Percentiles rank a stretch among this genome's conserved stretches.
These are phyloP conservation scores for Eira barbara DNA, from an alignment of 2,113 vertebrate species.

Conservation along the genomic window DNA sequence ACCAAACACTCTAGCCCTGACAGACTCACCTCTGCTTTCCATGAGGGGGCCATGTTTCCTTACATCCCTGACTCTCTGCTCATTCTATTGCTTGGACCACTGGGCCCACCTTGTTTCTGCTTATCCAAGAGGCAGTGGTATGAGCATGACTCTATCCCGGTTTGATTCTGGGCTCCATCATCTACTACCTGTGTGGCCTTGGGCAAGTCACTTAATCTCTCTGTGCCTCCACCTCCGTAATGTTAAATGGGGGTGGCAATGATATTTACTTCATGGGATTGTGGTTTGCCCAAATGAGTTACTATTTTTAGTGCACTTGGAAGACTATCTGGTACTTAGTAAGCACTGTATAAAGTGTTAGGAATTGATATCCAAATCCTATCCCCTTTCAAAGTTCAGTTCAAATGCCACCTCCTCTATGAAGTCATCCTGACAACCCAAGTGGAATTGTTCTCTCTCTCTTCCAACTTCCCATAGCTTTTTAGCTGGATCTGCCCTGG, in stretches of 20 bases:
- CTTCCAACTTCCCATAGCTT: not conserved
- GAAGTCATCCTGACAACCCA: not conserved
- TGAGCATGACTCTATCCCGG: not conserved
- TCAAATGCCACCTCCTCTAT: not conserved
- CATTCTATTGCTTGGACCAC: not conserved
- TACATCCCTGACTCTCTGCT: not conserved
- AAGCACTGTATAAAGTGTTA: not conserved
- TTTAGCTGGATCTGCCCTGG: not conserved
- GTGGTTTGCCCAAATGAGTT: not conserved
- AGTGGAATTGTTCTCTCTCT: not conserved
- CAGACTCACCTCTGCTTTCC: not conserved
- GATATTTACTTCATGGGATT: not conserved
- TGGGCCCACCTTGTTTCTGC: not conserved
- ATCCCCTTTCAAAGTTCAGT: not conserved
- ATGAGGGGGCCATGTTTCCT: not conserved
- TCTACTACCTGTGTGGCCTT: not conserved
- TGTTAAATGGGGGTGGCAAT: not conserved
- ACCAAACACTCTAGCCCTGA: not conserved
- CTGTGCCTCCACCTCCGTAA: not conserved
- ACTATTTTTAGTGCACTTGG: not conserved
- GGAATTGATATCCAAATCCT: slow-evolving; percentile 28
- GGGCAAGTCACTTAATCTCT: not conserved
- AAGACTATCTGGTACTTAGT: not conserved
- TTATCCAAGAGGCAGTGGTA: not conserved
- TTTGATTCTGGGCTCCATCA: not conserved